Evolutionary conservation across 1,140 invertebrate species (phyloP).

Genomic region (Amyelois transitella): DNA sequence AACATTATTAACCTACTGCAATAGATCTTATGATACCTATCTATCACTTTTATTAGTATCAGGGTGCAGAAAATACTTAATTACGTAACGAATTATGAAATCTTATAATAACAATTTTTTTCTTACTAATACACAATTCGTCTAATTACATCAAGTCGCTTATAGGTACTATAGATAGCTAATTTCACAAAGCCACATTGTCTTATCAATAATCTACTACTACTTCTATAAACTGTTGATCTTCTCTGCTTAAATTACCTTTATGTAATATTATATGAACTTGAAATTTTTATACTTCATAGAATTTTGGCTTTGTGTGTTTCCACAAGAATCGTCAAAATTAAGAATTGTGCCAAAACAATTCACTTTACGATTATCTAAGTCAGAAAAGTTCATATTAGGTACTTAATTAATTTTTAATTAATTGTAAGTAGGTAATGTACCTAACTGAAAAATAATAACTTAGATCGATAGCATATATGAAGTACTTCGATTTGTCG

Average conservation of each 20-base stretch:
- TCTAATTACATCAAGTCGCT: background rate
- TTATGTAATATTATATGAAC: background rate
- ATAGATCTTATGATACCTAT: background rate
- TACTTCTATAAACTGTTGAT: background rate
- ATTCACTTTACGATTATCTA: constrained; percentile 6
- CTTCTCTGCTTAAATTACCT: background rate
- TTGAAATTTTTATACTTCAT: background rate
- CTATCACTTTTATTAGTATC: background rate
- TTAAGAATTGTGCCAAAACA: constrained; percentile 13
- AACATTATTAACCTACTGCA: background rate
- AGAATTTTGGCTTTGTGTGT: background rate
- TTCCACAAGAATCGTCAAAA: background rate
- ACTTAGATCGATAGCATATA: background rate
- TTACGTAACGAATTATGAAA: background rate
- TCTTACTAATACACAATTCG: background rate
- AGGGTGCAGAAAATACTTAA: background rate
- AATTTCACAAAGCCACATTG: background rate
- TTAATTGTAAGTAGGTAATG: background rate
- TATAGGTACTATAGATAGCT: background rate
- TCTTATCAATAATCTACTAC: background rate
- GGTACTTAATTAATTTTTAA: background rate
- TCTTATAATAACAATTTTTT: background rate
- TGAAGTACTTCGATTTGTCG: background rate
- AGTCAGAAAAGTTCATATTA: constrained; percentile 4
- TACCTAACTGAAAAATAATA: background rate